Evolutionary conservation across 2,888 invertebrate genomes (phyloP).

Genomic region (Eristalinus sepulchralis): DNA sequence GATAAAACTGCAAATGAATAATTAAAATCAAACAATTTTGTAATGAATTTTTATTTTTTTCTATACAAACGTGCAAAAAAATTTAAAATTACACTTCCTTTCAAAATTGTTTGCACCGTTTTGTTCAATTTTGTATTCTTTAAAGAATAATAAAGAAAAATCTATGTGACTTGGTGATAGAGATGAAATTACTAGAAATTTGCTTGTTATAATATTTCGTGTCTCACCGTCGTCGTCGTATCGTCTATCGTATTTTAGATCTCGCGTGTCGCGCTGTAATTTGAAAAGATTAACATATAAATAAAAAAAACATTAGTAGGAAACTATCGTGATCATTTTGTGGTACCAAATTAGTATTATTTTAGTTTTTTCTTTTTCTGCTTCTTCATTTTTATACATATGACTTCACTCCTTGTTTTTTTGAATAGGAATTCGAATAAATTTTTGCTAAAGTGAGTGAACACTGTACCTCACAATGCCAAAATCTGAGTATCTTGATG

Average conservation of each 20-base stretch:
- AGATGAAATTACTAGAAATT: constrained; percentile 69
- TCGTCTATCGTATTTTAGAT: constrained; percentile 58
- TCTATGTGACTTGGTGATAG: constrained; percentile 34
- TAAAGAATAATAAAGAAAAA: constrained; percentile 32
- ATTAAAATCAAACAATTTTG: constrained; percentile 75
- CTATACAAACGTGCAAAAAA: constrained; percentile 57
- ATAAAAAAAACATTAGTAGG: constrained; percentile 34
- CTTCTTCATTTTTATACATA: background rate
- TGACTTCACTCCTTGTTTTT: background rate
- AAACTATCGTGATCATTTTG: constrained; percentile 67
- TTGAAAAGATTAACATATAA: constrained; percentile 38
- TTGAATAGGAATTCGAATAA: background rate
- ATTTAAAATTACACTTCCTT: constrained; percentile 20
- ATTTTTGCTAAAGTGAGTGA: too few relatives aligned
- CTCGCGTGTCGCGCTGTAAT: constrained; percentile 64
- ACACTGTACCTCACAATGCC: too few relatives aligned
- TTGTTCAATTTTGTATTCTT: constrained; percentile 8
- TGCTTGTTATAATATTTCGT: constrained; percentile 43
- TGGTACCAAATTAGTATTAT: constrained; percentile 72
- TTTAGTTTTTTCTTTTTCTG: constrained; percentile 45
- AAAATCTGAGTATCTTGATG: too few relatives aligned
- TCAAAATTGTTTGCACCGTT: constrained; percentile 29
- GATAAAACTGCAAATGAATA: constrained; percentile 47
- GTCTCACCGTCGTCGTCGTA: constrained; percentile 59
- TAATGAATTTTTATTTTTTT: constrained; percentile 58